A percentile compares a stretch with the other conserved stretches of the same genome.
Conservation (phyloP, 2,888 invertebrate species). For the Drosophila hamatofila region DNA sequence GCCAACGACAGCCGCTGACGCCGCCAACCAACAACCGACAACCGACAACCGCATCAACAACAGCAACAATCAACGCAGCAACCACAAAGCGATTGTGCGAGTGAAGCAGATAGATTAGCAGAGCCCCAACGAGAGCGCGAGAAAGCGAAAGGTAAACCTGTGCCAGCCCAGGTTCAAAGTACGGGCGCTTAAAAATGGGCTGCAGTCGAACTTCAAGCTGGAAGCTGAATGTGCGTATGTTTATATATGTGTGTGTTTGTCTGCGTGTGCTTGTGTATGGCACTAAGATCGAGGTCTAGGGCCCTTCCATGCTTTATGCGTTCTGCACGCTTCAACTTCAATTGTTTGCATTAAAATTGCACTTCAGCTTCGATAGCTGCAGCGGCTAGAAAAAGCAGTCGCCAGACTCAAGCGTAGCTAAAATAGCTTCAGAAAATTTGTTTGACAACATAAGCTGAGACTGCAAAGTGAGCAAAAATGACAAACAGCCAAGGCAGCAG, state of each 20-base stretch:
- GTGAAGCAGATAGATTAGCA: slow-evolving; percentile 16
- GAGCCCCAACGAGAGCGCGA: not conserved
- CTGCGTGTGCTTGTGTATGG: slow-evolving; percentile 5
- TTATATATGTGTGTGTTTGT: not conserved
- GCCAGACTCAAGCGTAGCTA: slow-evolving; percentile 62
- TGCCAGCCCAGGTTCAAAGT: slow-evolving; percentile 34
- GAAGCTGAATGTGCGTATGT: slow-evolving; percentile 10
- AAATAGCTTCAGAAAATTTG: slow-evolving; percentile 68
- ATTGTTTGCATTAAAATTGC: slow-evolving; percentile 79
- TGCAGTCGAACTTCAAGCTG: slow-evolving; percentile 23
- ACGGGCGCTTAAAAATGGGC: slow-evolving; percentile 33
- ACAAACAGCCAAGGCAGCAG: slow-evolving; percentile 33
- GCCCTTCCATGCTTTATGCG: slow-evolving; percentile 51
- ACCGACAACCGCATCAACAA: slow-evolving; percentile 44
- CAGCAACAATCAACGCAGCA: slow-evolving; percentile 59
- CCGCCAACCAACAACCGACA: slow-evolving; percentile 39
- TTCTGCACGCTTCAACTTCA: slow-evolving; percentile 75
- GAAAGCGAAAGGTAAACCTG: slow-evolving; percentile 19
- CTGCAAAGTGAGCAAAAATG: slow-evolving; percentile 51
- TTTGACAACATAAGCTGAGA: slow-evolving; percentile 69
- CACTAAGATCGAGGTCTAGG: slow-evolving; percentile 43
- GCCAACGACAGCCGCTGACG: slow-evolving; percentile 69
- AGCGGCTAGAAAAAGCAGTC: slow-evolving; percentile 47
- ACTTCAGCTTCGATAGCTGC: slow-evolving; percentile 76
- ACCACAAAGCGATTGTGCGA: slow-evolving; percentile 57